Evolutionary conservation across 2,888 invertebrate species (phyloP).

Genomic region (Sphinx pinastri): DNA sequence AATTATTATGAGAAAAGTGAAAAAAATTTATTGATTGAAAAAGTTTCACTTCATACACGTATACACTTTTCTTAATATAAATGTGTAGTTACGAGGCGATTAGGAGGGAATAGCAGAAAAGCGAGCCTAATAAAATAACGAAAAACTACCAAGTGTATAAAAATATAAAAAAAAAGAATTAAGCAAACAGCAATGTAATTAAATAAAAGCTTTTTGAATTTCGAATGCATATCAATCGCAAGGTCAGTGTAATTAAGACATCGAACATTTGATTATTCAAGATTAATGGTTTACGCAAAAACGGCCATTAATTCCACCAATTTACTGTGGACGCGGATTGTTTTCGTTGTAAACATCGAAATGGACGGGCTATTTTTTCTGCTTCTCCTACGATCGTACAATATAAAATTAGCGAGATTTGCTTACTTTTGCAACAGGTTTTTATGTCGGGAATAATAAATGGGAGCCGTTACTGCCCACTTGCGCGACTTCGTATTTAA

Average conservation of each 20-base stretch:
- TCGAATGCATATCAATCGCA: not conserved
- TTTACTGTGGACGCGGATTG: slow-evolving; percentile 19
- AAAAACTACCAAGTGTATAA: not conserved
- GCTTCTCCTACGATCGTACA: not conserved
- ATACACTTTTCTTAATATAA: too few relatives aligned
- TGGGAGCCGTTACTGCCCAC: not conserved
- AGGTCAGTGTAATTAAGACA: slow-evolving; percentile 16
- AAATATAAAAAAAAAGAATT: not conserved
- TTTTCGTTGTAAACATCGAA: slow-evolving; percentile 18
- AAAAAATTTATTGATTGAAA: too few relatives aligned
- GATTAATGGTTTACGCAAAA: slow-evolving; percentile 10
- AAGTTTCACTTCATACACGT: too few relatives aligned
- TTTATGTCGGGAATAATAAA: slow-evolving; percentile 14
- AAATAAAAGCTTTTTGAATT: not conserved
- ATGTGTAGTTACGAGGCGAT: too few relatives aligned
- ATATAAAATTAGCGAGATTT: not conserved
- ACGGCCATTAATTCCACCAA: not conserved
- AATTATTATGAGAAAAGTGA: too few relatives aligned
- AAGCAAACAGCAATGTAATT: not conserved
- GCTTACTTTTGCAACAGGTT: slow-evolving; percentile 12
- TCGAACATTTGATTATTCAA: not conserved
- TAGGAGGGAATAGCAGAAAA: too few relatives aligned
- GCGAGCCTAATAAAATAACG: not conserved
- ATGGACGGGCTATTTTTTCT: slow-evolving; percentile 8
- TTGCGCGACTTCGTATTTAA: not conserved